Evolutionary conservation across 2,113 vertebrate genomes (phyloP).

Genomic region (Peromyscus leucopus): DNA sequence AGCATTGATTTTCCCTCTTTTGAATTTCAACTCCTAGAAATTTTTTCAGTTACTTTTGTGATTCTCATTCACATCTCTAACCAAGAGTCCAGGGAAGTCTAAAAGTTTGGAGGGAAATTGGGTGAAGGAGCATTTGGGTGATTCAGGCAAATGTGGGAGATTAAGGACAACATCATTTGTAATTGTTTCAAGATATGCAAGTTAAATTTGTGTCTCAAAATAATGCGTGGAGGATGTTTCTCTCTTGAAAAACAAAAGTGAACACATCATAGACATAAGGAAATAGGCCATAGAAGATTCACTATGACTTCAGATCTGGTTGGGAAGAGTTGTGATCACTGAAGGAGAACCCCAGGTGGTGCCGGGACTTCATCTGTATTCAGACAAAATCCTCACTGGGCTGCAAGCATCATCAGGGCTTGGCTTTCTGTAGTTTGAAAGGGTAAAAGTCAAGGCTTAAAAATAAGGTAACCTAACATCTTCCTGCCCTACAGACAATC

Average conservation of each 20-base stretch:
- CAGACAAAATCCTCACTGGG: neutral
- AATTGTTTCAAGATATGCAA: slow-evolving; percentile 19
- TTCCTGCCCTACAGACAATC: no score
- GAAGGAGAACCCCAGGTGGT: neutral
- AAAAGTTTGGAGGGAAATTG: slow-evolving; percentile 6
- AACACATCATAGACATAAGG: neutral
- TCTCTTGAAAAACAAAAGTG: no score
- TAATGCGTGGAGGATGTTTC: no score
- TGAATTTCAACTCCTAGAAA: neutral
- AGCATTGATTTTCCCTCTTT: slow-evolving; percentile 11
- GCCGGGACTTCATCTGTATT: slow-evolving; percentile 13
- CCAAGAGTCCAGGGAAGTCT: neutral
- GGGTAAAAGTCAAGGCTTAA: neutral
- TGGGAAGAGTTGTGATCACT: neutral
- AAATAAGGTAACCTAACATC: neutral
- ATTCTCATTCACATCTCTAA: neutral
- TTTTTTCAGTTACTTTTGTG: neutral
- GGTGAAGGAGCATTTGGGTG: neutral
- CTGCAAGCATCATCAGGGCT: neutral
- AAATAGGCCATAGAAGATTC: neutral
- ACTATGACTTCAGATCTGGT: neutral
- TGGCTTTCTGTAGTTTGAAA: neutral
- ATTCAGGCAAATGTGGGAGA: neutral
- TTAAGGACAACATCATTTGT: neutral
- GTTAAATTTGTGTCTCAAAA: neutral